Evolutionary conservation across 2,888 invertebrate genomes (phyloP).

Genomic region (Diloba caeruleocephala): DNA sequence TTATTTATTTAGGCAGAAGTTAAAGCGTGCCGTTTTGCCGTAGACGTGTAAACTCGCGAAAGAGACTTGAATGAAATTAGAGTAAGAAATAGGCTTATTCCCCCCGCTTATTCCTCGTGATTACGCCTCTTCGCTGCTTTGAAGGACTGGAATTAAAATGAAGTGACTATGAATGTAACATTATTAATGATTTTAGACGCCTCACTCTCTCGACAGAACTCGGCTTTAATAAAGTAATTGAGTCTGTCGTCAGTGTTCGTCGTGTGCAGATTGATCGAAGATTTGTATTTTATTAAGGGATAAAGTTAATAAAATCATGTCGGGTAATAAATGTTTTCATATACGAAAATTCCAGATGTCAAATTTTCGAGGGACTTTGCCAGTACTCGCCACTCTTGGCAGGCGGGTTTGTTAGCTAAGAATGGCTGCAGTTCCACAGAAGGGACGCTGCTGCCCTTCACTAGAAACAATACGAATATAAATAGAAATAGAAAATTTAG

Average conservation of each 20-base stretch:
- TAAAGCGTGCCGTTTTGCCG: conserved; percentile 46
- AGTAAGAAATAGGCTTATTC: conserved; percentile 66
- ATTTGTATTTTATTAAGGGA: conserved; percentile 18
- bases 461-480: too few species aligned
- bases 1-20: conserved; percentile 57
- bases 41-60: conserved; percentile 54
- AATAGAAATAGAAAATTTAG: too few species aligned
- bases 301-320: background rate
- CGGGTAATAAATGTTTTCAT: background rate
- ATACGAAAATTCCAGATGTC: background rate
- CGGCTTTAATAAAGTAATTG: conserved; percentile 48
- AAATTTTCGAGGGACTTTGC: too few species aligned
- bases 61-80: conserved; percentile 65
- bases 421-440: too few species aligned
- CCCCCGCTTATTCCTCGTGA: conserved; percentile 57
- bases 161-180: conserved; percentile 61
- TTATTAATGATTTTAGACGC: conserved; percentile 61
- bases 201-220: conserved; percentile 43
- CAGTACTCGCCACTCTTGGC: too few species aligned
- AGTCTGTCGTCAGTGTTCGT: conserved; percentile 40
- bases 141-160: conserved; percentile 61
- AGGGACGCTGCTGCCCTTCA: too few species aligned
- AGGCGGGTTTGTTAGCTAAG: too few species aligned
- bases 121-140: conserved; percentile 61
- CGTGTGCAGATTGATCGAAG: conserved; percentile 29